Base-by-base conservation (phyloP, 1,140 invertebrate species). In the Bombus confusus region DNA sequence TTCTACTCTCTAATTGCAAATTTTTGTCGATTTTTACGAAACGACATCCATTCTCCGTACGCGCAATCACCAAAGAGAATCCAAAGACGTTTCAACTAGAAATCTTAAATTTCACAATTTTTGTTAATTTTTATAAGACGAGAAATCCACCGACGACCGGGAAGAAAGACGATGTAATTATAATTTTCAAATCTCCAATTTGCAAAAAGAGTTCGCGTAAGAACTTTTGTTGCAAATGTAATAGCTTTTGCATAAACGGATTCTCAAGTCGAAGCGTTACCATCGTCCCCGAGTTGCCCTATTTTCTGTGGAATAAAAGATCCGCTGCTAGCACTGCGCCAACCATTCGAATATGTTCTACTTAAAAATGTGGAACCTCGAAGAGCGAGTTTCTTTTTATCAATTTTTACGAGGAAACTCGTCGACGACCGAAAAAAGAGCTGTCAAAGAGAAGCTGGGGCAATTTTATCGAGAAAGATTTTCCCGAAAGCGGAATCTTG, bases 101-200 rank as follows among this genome's bases (percentile, higher is more conserved):
- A 52, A n/a, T 12, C 4, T 28, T 12, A 62, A n/a, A n/a, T n/a
- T 12, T 1, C 10, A 12, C 10, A 10, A 62, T 13, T 62, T 62
- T n/a, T 12, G 2, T 0, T n/a, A 0, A 5, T n/a, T n/a, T 4
- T n/a, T 28, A n/a, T 5, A 13, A 13, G 59, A 62, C 4, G 9
- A 62, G 22, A 5, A n/a, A n/a, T 62, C 28, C 12, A 52, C 0
- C 47, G 47, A 52, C 18, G 5, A 52, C 18, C 18, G 1, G 47
- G 5, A 5, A 22, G 1, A 10, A 62, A 62, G 4, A 62, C 28
- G 28, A 12, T 4, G 10, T n/a, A n/a, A 62, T 12, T n/a, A n/a
- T 12, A 62, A 62, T 62, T 62, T 62, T 13, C 3, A 12, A 59
- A 12, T 59, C 6, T 62, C 28, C 3, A 62, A 62, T 5, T 52